Conservation (phyloP, 92 coral and sea anemone species). For the Pocillopora meandrina region DNA sequence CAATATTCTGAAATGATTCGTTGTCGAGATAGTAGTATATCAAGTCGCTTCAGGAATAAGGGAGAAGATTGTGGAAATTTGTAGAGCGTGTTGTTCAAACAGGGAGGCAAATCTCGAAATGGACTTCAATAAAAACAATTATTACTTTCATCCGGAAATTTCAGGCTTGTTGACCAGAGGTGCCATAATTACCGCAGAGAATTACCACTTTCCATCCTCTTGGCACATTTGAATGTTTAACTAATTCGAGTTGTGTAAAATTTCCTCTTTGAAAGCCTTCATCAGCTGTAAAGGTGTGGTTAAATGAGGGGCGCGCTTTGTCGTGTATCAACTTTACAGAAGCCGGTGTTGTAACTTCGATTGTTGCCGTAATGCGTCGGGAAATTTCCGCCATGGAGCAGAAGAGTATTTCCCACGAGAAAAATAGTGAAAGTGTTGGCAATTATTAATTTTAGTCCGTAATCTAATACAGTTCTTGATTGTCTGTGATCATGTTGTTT, state of each 20-base stretch:
- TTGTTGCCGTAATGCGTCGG: slow-evolving; percentile 26
- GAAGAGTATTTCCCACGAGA: slow-evolving; percentile 53
- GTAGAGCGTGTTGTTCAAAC: neutral
- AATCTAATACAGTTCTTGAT: slow-evolving; percentile 39
- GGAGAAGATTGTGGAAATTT: no score
- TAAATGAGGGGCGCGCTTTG: slow-evolving; percentile 11
- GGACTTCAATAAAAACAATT: neutral
- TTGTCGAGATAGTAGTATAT: neutral
- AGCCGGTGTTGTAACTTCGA: slow-evolving; percentile 25
- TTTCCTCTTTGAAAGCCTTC: slow-evolving; percentile 30
- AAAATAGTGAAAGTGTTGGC: slow-evolving; percentile 30
- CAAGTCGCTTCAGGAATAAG: neutral
- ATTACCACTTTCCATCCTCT: slow-evolving; percentile 12
- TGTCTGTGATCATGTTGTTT: slow-evolving; percentile 49
- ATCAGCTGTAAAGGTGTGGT: slow-evolving; percentile 45
- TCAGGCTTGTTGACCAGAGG: neutral
- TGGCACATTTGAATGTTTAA: slow-evolving; percentile 15
- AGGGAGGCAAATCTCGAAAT: neutral
- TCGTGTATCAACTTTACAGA: slow-evolving; percentile 26
- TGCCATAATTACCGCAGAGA: slow-evolving; percentile 3
- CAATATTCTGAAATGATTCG: neutral
- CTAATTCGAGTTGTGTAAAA: slow-evolving; percentile 36
- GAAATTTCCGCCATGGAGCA: slow-evolving; percentile 30
- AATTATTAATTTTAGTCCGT: slow-evolving; percentile 27
- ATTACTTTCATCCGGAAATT: neutral